Evolutionary conservation across 2,797 vertebrate species (phyloP).

Genomic region (Bucorvus abyssinicus): DNA sequence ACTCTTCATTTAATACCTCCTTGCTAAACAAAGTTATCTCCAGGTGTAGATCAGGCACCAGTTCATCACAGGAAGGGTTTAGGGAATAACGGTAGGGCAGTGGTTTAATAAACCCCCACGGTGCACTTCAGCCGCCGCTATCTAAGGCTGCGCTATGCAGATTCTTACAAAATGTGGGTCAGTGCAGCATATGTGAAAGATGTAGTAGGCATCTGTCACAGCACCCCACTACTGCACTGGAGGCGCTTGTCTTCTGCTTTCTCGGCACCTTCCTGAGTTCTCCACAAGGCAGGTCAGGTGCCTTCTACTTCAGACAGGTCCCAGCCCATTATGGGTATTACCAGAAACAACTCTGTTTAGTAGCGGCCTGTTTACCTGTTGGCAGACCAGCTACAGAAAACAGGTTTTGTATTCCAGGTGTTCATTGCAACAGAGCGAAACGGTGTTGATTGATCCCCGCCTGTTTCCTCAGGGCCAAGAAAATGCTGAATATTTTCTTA

Average conservation of each 20-base stretch:
- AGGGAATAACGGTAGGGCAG: background rate
- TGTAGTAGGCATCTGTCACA: background rate
- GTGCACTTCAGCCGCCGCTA: background rate
- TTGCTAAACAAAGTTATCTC: background rate
- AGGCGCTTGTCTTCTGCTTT: background rate
- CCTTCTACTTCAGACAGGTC: background rate
- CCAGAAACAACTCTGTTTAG: background rate
- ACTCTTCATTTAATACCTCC: background rate
- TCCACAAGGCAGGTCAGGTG: background rate
- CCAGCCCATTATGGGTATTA: rapidly evolving
- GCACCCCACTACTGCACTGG: rapidly evolving
- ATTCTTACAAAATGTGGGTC: background rate
- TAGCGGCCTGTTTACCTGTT: background rate
- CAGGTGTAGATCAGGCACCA: background rate
- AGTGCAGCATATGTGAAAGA: background rate
- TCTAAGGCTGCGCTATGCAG: background rate
- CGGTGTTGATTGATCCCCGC: background rate
- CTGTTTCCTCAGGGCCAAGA: background rate
- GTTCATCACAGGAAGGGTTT: background rate
- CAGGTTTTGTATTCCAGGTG: background rate
- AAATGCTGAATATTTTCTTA: background rate
- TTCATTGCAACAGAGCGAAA: background rate
- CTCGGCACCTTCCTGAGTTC: background rate
- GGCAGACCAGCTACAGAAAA: background rate
- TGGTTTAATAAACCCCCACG: background rate